Evolutionary conservation across 1,140 invertebrate genomes (phyloP).

Genomic region (Oscheius sp.): DNA sequence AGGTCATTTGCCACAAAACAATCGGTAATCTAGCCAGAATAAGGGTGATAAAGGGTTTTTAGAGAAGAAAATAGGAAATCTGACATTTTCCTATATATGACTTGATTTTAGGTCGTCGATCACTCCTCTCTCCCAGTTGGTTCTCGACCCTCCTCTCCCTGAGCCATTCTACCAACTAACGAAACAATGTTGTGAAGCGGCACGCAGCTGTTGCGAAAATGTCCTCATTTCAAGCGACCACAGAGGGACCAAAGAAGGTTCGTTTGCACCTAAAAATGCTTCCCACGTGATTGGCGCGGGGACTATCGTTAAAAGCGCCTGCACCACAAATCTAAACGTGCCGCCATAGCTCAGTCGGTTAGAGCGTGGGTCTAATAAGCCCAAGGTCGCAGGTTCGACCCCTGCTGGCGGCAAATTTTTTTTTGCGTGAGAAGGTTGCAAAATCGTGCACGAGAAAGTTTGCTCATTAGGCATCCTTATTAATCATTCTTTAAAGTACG

Average conservation of each 20-base stretch:
- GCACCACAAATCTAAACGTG: no score
- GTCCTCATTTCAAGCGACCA: background rate
- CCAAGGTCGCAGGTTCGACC: constrained; percentile 61
- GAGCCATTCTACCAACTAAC: constrained; percentile 13
- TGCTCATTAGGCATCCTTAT: no score
- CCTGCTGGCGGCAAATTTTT: constrained; percentile 58
- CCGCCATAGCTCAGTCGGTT: constrained; percentile 61
- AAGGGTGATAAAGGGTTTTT: no score
- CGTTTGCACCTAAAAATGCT: background rate
- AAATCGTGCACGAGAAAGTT: no score
- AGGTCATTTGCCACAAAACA: no score
- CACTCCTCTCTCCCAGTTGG: background rate
- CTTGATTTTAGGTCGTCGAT: background rate
- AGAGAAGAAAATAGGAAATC: background rate
- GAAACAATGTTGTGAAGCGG: constrained; percentile 28
- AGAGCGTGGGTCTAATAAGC: constrained; percentile 62
- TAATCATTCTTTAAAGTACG: no score
- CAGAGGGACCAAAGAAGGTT: background rate
- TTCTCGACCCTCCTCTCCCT: background rate
- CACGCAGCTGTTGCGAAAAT: constrained; percentile 25
- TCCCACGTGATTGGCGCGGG: no score
- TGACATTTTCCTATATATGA: background rate
- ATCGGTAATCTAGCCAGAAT: no score
- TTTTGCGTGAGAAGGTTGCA: no score
- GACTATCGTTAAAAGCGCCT: no score